Base-by-base conservation (phyloP, 2,888 invertebrate species). In the Pachymerium ferrugineum region DNA sequence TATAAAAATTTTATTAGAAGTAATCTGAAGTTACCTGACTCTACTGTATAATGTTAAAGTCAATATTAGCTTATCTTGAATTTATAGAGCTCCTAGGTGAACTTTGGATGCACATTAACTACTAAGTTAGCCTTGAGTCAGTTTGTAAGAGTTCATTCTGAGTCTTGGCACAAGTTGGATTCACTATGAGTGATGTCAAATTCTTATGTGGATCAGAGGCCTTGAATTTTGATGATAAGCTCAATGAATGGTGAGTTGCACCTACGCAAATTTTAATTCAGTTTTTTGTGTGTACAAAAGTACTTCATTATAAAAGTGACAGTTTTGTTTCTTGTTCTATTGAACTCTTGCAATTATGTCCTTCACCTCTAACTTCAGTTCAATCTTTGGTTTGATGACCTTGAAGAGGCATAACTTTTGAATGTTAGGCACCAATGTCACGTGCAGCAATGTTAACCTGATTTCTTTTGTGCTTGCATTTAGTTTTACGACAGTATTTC, bases 371-470 rank as follows among this genome's bases (percentile, higher is more conserved):
- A 62, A 62, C 62, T 62, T 62, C 28, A 62, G 62, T 62, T 62
- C 62, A 62, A 62, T 28, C 62, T 62, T 47, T 62, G n/a, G 62
- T 62, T 62, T 62, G 62, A 62, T 62, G 62, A 22, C 62, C 62
- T 62, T 62, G 62, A n/a, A n/a, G n/a, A n/a, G n/a, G n/a, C n/a
- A n/a, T n/a, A n/a, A n/a, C n/a, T n/a, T n/a, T n/a, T n/a, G n/a
- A n/a, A n/a, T n/a, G n/a, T n/a, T n/a, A n/a, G n/a, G n/a, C n/a
- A n/a, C n/a, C n/a, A n/a, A n/a, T n/a, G n/a, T n/a, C n/a, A n/a
- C n/a, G n/a, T n/a, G n/a, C n/a, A n/a, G n/a, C n/a, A n/a, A n/a
- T n/a, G n/a, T n/a, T n/a, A n/a, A n/a, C n/a, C n/a, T n/a, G n/a
- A n/a, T n/a, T n/a, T n/a, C n/a, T n/a, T n/a, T n/a, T n/a, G n/a